Evolutionary conservation across 2,797 vertebrate species (phyloP).

Genomic region (Borostomias antarcticus): DNA sequence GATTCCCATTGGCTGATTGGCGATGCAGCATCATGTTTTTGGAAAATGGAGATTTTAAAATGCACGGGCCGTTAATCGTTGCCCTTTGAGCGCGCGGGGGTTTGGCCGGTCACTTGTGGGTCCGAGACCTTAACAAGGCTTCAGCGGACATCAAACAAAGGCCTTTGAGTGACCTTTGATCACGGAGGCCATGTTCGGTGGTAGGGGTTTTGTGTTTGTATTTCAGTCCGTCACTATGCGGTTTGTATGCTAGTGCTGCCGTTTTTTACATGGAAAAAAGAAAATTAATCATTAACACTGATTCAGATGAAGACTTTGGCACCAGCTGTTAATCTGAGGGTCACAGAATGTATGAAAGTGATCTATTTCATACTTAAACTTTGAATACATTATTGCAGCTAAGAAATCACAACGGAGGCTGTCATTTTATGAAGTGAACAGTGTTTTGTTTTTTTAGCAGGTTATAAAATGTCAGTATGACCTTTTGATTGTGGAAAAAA

Average conservation of each 20-base stretch:
- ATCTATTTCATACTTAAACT: conserved; percentile 25
- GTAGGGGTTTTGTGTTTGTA: neutral
- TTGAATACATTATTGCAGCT: conserved; percentile 34
- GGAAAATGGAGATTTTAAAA: conserved; percentile 55
- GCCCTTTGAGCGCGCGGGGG: conserved; percentile 59
- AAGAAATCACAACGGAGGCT: conserved; percentile 28
- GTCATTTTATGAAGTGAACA: conserved; percentile 43
- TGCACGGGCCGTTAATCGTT: conserved; percentile 40
- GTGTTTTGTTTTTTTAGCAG: conserved; percentile 26
- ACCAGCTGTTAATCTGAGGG: neutral
- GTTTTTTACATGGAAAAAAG: no score
- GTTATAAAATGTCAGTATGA: conserved; percentile 41
- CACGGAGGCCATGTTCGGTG: conserved; percentile 41
- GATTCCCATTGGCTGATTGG: conserved; percentile 66
- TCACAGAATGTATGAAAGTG: conserved; percentile 9
- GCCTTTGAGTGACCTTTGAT: conserved; percentile 67
- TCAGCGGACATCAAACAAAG: conserved; percentile 56
- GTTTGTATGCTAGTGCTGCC: neutral
- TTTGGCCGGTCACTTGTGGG: conserved; percentile 57
- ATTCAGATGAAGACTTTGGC: neutral
- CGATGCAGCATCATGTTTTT: conserved; percentile 36
- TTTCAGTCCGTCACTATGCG: neutral
- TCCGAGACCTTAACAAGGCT: conserved; percentile 47
- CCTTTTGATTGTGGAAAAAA: conserved; percentile 39
- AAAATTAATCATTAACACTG: neutral